phyloP scores from a whole-genome alignment of 2,888 invertebrate species.

The Campaea margaritaria region DNA sequence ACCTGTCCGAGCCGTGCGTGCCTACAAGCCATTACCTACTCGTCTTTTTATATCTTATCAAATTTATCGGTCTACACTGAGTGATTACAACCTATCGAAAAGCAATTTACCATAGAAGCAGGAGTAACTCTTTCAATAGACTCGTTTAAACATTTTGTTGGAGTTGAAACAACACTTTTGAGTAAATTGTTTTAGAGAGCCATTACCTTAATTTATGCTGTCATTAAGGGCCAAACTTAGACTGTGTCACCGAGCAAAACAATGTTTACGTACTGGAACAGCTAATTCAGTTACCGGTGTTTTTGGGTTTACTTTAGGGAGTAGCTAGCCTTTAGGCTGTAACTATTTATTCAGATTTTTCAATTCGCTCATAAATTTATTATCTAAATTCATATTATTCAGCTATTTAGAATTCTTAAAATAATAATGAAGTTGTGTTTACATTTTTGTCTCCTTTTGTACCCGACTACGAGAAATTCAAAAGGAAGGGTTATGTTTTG shows the following conservation, averaged over 20 bases:
- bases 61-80: slow-evolving; percentile 33
- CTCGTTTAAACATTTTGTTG: slow-evolving; percentile 26
- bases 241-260: slow-evolving; percentile 16
- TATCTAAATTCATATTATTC: too few species aligned
- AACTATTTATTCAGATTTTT: too few species aligned
- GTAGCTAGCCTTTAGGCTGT: background rate
- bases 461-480: too few species aligned
- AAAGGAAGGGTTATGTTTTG: too few species aligned
- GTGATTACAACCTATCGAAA: slow-evolving; percentile 35
- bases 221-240: slow-evolving; percentile 28
- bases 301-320: background rate
- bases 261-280: slow-evolving; percentile 22
- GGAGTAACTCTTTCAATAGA: slow-evolving; percentile 34
- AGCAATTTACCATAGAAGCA: slow-evolving; percentile 32
- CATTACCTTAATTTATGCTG: slow-evolving; percentile 28
- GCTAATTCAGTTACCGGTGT: background rate
- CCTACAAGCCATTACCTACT: slow-evolving; percentile 30
- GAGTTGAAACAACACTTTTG: slow-evolving; percentile 33
- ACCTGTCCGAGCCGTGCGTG: slow-evolving; percentile 27
- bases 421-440: too few species aligned
- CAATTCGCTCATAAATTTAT: too few species aligned
- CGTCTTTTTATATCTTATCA: slow-evolving; percentile 32
- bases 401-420: too few species aligned
- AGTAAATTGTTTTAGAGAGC: slow-evolving; percentile 37
- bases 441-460: too few species aligned